Conservation (phyloP, 2,113 vertebrate genomes). For the Castor canadensis region DNA sequence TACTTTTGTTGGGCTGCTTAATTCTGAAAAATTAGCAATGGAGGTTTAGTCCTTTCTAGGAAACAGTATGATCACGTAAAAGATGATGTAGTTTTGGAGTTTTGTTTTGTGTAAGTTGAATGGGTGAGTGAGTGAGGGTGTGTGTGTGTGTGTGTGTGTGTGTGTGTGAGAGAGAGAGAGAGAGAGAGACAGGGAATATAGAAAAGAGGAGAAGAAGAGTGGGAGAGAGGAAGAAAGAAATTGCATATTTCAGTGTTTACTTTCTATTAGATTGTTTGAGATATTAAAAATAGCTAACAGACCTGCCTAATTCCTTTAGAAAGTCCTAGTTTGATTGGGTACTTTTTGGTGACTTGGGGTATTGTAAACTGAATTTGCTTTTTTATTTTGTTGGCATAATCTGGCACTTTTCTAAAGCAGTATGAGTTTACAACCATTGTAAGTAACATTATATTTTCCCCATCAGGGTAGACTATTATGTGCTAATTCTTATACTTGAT, state of each 20-base stretch:
- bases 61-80: slow-evolving; percentile 8
- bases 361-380: slow-evolving; percentile 48
- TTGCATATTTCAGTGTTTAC: neutral
- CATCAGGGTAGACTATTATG: neutral
- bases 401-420: slow-evolving; percentile 48
- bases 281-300: slow-evolving; percentile 52
- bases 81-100: neutral
- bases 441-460: slow-evolving; percentile 10
- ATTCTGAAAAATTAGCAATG: slow-evolving; percentile 56
- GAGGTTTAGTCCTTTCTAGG: slow-evolving; percentile 30
- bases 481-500: slow-evolving; percentile 54
- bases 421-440: slow-evolving; percentile 43
- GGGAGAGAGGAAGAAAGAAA: neutral
- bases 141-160: neutral
- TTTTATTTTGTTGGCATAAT: slow-evolving; percentile 35
- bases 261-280: slow-evolving; percentile 47
- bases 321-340: neutral
- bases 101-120: neutral
- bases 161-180: too few species aligned
- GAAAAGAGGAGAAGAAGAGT: too few species aligned
- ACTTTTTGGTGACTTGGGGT: neutral
- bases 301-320: slow-evolving; percentile 43
- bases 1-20: slow-evolving; percentile 44
- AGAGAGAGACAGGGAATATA: neutral
- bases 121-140: neutral